Evolutionary conservation across 1,140 invertebrate species (phyloP).

Genomic region (Glossosoma conforme): DNA sequence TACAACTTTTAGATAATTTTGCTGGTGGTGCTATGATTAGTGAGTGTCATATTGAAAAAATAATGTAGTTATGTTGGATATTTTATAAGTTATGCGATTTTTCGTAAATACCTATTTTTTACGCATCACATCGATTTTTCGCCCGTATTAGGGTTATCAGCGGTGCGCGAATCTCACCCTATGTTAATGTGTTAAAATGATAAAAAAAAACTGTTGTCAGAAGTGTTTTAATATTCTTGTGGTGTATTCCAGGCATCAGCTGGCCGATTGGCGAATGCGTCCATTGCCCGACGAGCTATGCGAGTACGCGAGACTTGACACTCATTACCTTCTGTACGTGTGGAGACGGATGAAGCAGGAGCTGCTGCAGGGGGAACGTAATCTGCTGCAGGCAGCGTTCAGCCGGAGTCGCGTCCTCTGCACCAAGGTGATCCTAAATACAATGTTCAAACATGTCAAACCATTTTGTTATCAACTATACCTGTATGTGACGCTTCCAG

Average conservation of each 20-base stretch:
- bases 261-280: slow-evolving; percentile 94
- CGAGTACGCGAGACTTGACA: slow-evolving; percentile 89
- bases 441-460: background rate
- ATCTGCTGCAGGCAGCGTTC: slow-evolving; percentile 67
- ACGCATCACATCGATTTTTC: background rate
- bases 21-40: too few species aligned
- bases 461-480: too few species aligned
- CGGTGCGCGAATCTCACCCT: too few species aligned
- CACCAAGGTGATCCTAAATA: slow-evolving; percentile 4
- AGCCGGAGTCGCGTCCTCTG: slow-evolving; percentile 70
- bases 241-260: slow-evolving; percentile 62
- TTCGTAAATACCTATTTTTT: too few species aligned
- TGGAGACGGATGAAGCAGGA: slow-evolving; percentile 80
- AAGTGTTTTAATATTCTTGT: background rate
- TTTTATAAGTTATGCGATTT: too few species aligned
- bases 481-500: background rate
- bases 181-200: too few species aligned
- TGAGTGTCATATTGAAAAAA: too few species aligned
- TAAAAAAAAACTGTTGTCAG: too few species aligned
- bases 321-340: slow-evolving; percentile 92
- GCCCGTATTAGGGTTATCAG: background rate
- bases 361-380: slow-evolving; percentile 65
- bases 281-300: slow-evolving; percentile 81
- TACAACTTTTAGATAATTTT: too few species aligned
- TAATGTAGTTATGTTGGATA: too few species aligned